Evolutionary conservation across 2,113 vertebrate species (phyloP).

Genomic region (Pituophis catenifer): DNA sequence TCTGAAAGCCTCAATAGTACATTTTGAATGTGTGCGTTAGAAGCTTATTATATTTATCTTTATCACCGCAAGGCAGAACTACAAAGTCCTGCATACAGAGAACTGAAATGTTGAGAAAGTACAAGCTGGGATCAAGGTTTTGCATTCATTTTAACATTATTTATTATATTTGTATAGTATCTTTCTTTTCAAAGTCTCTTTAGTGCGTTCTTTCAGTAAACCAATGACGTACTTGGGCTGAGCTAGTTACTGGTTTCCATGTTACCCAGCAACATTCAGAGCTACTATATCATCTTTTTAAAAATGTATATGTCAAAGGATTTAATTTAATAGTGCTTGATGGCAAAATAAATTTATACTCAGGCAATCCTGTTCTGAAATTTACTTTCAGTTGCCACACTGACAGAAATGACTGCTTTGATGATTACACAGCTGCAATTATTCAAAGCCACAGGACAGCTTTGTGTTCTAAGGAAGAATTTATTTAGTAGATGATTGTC

Average conservation of each 20-base stretch:
- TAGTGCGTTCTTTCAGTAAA: background rate
- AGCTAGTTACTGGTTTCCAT: background rate
- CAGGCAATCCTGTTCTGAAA: background rate
- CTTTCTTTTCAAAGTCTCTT: background rate
- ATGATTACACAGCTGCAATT: background rate
- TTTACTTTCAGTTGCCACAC: background rate
- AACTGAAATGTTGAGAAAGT: background rate
- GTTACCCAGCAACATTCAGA: background rate
- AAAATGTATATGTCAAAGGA: background rate
- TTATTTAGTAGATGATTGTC: background rate
- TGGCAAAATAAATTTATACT: background rate
- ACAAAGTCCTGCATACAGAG: background rate
- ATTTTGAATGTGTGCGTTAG: background rate
- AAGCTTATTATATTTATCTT: background rate
- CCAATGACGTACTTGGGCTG: background rate
- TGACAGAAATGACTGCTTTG: background rate
- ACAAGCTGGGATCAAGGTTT: background rate
- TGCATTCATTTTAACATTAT: background rate
- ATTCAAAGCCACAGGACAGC: background rate
- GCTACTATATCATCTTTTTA: background rate
- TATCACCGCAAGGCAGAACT: background rate
- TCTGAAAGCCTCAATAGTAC: background rate
- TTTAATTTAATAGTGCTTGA: background rate
- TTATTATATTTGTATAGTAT: background rate
- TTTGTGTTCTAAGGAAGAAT: background rate